Evolutionary conservation across 53 echinoderm and acorn worm species (phyloP).

Genomic region (Henricia sp.): DNA sequence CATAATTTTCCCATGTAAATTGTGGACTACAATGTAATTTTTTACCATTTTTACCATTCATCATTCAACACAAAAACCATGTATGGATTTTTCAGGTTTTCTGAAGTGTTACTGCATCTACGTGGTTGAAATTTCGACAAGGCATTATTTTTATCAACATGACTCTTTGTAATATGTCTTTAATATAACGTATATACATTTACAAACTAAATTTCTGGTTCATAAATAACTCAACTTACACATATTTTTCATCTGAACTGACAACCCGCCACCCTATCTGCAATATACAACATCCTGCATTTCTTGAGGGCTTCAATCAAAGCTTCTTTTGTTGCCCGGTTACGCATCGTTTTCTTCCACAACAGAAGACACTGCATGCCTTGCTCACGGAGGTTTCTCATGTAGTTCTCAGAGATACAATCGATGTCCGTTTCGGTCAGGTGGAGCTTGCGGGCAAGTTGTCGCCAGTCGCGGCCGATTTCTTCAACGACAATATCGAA

Average conservation of each 20-base stretch:
- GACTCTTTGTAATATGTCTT: too few species aligned
- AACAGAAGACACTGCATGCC: slow-evolving; percentile 58
- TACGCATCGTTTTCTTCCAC: slow-evolving; percentile 70
- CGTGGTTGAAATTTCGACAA: too few species aligned
- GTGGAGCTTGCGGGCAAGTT: slow-evolving; percentile 71
- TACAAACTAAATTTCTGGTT: too few species aligned
- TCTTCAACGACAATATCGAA: slow-evolving; percentile 81
- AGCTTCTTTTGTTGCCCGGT: slow-evolving; percentile 53
- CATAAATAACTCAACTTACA: too few species aligned
- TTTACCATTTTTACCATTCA: too few species aligned
- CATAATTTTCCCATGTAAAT: too few species aligned
- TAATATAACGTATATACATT: too few species aligned
- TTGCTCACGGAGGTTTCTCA: slow-evolving; percentile 79
- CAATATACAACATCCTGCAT: slow-evolving; percentile 83
- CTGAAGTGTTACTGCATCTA: too few species aligned
- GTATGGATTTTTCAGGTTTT: too few species aligned
- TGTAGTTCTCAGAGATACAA: slow-evolving; percentile 60
- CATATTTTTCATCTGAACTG: slow-evolving; percentile 57
- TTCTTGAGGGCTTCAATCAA: slow-evolving; percentile 70
- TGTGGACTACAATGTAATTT: too few species aligned
- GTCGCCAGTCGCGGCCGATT: slow-evolving; percentile 90
- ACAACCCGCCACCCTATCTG: slow-evolving; percentile 72
- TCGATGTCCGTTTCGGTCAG: slow-evolving; percentile 81
- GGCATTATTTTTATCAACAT: too few species aligned
- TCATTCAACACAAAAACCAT: too few species aligned